These are phyloP conservation scores for Bicyclus anynana DNA, from an alignment of 1,140 invertebrate species.

Conservation along the genomic window DNA sequence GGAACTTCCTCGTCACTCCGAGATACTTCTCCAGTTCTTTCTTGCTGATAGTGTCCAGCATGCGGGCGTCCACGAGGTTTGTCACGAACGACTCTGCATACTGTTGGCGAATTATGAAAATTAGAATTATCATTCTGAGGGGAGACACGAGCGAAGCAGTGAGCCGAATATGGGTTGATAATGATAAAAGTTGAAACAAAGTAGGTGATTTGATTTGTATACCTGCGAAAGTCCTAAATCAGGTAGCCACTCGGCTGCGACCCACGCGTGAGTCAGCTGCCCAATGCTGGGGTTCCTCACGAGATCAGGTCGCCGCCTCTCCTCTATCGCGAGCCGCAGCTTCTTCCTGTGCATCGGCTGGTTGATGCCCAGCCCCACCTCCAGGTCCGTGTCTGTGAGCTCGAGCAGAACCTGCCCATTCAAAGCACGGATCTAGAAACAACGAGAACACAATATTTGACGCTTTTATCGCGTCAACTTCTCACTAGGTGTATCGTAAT, in stretches of 20 bases:
- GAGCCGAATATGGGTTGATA: too few relatives aligned
- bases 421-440: conserved; percentile 80
- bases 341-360: conserved; percentile 96
- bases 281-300: conserved; percentile 92
- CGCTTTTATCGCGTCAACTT: conserved; percentile 66
- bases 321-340: conserved; percentile 94
- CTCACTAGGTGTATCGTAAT: conserved; percentile 24
- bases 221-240: conserved; percentile 91
- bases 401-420: conserved; percentile 90
- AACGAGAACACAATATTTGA: conserved; percentile 76
- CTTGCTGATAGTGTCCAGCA: conserved; percentile 94
- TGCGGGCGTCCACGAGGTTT: conserved; percentile 94
- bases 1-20: conserved; percentile 93
- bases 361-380: conserved; percentile 90
- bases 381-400: conserved; percentile 91
- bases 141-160: too few relatives aligned
- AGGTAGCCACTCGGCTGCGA: conserved; percentile 93
- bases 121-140: background rate
- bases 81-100: conserved; percentile 92
- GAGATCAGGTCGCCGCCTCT: conserved; percentile 89
- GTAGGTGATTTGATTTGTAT: too few relatives aligned
- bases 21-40: conserved; percentile 96
- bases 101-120: conserved; percentile 58
- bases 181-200: too few relatives aligned
- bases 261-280: conserved; percentile 93